Evolutionary conservation across 2,888 invertebrate genomes (phyloP), one percentile per base, ranked within the genome.

Genomic region (Dynastes hyllus): DNA sequence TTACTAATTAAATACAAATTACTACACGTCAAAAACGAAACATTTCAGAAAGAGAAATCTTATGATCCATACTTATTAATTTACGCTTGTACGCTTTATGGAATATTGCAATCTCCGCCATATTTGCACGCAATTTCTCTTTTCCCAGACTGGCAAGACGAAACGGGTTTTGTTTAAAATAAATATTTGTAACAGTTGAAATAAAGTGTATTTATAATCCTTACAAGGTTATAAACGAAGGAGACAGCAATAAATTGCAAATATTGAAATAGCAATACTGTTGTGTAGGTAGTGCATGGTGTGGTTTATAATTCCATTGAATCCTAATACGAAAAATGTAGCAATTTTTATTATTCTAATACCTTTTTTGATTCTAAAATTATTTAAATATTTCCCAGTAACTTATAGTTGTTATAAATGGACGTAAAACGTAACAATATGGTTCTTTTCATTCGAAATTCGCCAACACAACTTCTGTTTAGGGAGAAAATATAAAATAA

Each of bases 181-280:
- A 75, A 75, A 75, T 75, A 75, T 75, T 75, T 75, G 73, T 75
- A 75, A 75, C 73, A 75, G 73, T 75, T 75, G 61, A 75, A 75
- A 61, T 75, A 71, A 71, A 61, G 73, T 75, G 45, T 75, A 75
- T 61, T 61, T 75, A 75, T 61, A 71, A 61, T 75, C 73, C 61
- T 27, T 75, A 61, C 73, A 75, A 75, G 73, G 73, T 75, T 75
- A 61, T 61, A 45, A 75, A 63, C 11, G 45, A 75, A 61, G 61
- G 73, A 73, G 40, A 61, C 73, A 22, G 61, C 22, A 45, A 61
- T 75, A 61, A 40, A 22, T 75, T 45, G 27, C 73, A 75, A 75
- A 75, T 71, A 71, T 71, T 55, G 71, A 55, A 55, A 71, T 71
- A 37, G 71, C 71, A 55, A 32, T 55, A 8, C n/a, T 32, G 29